Percentiles rank a stretch among this genome's conserved stretches.
Evolutionary conservation across 53 echinoderm and acorn worm genomes (phyloP).

Genomic region (Antedon mediterranea): DNA sequence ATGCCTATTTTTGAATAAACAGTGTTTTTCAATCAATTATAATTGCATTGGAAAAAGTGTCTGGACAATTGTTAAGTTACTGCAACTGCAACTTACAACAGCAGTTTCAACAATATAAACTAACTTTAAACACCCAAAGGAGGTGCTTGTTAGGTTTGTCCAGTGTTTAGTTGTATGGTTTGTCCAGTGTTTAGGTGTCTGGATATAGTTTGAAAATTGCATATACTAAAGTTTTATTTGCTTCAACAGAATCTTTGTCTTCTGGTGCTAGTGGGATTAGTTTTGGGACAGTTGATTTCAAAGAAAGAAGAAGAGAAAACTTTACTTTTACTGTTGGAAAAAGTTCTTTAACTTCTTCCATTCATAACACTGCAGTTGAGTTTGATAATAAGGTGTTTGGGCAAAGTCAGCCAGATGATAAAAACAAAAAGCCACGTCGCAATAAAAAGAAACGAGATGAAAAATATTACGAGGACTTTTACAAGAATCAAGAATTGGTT

Average conservation of each 20-base stretch:
- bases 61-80: too few relatives aligned
- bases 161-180: too few relatives aligned
- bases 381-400: not conserved
- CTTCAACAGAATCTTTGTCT: not conserved
- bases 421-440: slow-evolving; percentile 26
- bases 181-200: too few relatives aligned
- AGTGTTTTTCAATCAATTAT: too few relatives aligned
- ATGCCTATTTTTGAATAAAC: too few relatives aligned
- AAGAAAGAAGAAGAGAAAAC: not conserved
- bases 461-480: slow-evolving; percentile 54
- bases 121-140: too few relatives aligned
- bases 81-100: too few relatives aligned
- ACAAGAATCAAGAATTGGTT: slow-evolving; percentile 17
- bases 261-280: not conserved
- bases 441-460: slow-evolving; percentile 90
- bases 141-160: too few relatives aligned
- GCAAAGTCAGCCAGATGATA: not conserved
- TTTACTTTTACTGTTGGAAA: not conserved
- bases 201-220: too few relatives aligned
- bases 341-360: not conserved
- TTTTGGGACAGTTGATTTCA: not conserved
- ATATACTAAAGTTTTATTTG: too few relatives aligned
- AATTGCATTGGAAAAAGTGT: too few relatives aligned
- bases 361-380: not conserved
- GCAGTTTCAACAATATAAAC: too few relatives aligned